A percentile compares a stretch with the other conserved stretches of the same genome.
These are phyloP conservation scores for Hylaea fasciaria DNA, from an alignment of 2,888 invertebrate species.

Conservation along the genomic window DNA sequence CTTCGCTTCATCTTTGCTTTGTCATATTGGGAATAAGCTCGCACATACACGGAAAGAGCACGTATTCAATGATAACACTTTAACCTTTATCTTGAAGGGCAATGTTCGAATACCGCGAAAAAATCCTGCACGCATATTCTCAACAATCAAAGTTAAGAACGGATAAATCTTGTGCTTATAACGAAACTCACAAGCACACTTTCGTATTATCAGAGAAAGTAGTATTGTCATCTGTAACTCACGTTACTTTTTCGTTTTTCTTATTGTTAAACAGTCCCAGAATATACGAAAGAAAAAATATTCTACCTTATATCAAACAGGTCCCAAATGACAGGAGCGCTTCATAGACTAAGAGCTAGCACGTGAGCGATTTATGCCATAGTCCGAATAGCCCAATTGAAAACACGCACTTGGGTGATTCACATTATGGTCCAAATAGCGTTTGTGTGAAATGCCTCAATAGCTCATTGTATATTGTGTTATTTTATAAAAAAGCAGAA, in stretches of 20 bases:
- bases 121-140: background rate
- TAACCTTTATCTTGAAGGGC: too few species aligned
- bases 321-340: conserved; percentile 9
- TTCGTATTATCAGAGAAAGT: background rate
- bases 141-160: background rate
- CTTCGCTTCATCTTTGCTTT: too few species aligned
- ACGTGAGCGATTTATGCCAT: background rate
- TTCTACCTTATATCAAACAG: background rate
- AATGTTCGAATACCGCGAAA: background rate
- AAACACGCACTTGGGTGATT: too few species aligned
- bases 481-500: background rate
- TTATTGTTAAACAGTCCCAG: background rate
- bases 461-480: too few species aligned
- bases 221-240: background rate
- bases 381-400: too few species aligned
- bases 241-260: background rate
- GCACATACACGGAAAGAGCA: too few species aligned
- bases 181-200: background rate
- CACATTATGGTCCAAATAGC: too few species aligned
- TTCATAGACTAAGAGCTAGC: conserved; percentile 9
- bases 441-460: too few species aligned
- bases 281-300: background rate
- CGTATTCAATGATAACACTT: too few species aligned
- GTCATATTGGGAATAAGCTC: too few species aligned
- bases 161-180: background rate